Conservation (phyloP, 2,797 vertebrate genomes). For the Hapalemur alaotrensis region DNA sequence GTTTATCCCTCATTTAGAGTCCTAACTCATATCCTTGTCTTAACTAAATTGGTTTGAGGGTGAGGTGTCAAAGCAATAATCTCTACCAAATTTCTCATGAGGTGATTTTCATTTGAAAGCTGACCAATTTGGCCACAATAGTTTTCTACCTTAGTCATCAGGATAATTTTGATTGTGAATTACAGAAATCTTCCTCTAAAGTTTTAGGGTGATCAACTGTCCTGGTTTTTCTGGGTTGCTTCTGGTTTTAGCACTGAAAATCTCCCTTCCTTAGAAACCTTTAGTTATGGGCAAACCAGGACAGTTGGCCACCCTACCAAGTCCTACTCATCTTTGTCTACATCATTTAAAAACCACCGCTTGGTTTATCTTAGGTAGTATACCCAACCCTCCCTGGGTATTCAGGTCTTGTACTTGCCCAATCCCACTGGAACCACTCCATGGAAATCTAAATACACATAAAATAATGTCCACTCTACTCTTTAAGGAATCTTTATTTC, state of each 20-base stretch:
- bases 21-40: neutral
- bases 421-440: neutral
- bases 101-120: slow-evolving; percentile 3
- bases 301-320: neutral
- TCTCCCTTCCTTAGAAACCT: neutral
- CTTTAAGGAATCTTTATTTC: neutral
- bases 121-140: neutral
- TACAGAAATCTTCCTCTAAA: neutral
- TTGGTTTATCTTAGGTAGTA: neutral
- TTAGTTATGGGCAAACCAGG: neutral
- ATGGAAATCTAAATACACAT: neutral
- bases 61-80: neutral
- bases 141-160: neutral
- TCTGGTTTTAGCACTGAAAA: neutral
- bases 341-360: neutral
- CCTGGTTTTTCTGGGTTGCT: neutral
- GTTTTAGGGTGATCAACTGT: neutral
- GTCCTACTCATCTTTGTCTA: neutral
- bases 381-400: neutral
- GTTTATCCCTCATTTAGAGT: slow-evolving; percentile 6
- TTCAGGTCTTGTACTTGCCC: neutral
- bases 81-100: neutral
- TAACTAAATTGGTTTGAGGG: neutral
- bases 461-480: neutral
- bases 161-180: neutral